Evolutionary conservation across 64 coral and sea anemone species (phyloP).

Genomic region (Porites lutea): DNA sequence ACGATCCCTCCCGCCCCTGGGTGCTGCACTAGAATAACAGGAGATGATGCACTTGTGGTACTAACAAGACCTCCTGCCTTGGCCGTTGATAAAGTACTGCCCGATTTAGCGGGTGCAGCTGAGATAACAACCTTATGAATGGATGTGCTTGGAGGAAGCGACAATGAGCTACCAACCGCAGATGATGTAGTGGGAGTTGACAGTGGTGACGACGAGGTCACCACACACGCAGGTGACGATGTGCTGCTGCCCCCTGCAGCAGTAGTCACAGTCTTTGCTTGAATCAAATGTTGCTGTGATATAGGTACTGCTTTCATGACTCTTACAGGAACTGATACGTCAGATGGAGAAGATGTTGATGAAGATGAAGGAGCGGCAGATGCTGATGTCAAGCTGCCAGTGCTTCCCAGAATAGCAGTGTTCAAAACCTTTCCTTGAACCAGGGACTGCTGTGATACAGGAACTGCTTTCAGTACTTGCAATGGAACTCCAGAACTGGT

Average conservation of each 20-base stretch:
- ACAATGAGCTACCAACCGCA: neutral
- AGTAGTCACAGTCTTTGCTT: slow-evolving; percentile 1
- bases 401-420: neutral
- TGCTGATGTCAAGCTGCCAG: neutral
- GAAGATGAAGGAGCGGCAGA: neutral
- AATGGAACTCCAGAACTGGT: slow-evolving; percentile 21
- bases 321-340: neutral
- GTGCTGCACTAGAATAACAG: slow-evolving; percentile 11
- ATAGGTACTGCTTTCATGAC: slow-evolving; percentile 7
- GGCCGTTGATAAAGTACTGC: neutral
- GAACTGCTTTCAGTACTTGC: neutral
- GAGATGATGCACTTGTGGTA: slow-evolving; percentile 16
- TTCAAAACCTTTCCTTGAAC: slow-evolving; percentile 22
- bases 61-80: neutral
- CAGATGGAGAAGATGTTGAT: neutral
- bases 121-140: slow-evolving; percentile 5
- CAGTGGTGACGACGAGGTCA: neutral
- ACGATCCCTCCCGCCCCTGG: slow-evolving; percentile 26
- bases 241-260: neutral
- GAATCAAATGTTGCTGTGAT: neutral
- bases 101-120: neutral
- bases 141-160: slow-evolving; percentile 1
- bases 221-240: neutral
- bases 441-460: neutral
- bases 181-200: neutral